phyloP scores from a whole-genome alignment of 2,888 invertebrate genomes.

The Drymonia ruficornis region DNA sequence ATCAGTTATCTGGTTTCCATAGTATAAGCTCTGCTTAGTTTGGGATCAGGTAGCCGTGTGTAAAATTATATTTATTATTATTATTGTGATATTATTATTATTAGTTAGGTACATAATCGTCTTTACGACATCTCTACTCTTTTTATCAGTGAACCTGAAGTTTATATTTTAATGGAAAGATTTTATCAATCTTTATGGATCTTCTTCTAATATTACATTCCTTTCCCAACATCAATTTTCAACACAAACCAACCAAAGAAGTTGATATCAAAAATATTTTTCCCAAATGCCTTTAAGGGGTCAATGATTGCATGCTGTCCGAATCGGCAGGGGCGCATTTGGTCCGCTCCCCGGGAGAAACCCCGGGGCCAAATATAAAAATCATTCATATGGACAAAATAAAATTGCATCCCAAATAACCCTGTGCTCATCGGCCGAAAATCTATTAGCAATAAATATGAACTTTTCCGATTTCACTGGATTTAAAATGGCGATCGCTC shows the following conservation, averaged over 20 bases:
- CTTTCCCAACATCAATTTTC: conserved; percentile 22
- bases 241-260: conserved; percentile 52
- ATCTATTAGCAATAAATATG: conserved; percentile 85
- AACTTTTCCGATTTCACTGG: conserved; percentile 83
- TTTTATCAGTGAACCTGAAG: too few relatives aligned
- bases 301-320: conserved; percentile 65
- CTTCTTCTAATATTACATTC: not conserved
- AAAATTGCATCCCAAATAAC: conserved; percentile 84
- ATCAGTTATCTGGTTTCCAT: too few relatives aligned
- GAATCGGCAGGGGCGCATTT: conserved; percentile 62
- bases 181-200: not conserved
- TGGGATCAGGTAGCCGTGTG: too few relatives aligned
- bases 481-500: conserved; percentile 72
- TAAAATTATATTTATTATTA: too few relatives aligned
- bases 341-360: conserved; percentile 43
- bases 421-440: conserved; percentile 79
- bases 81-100: too few relatives aligned
- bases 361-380: conserved; percentile 79
- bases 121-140: too few relatives aligned
- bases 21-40: too few relatives aligned
- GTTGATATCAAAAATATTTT: conserved; percentile 52
- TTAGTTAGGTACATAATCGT: too few relatives aligned
- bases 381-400: conserved; percentile 84
- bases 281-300: conserved; percentile 52
- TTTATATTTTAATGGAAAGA: not conserved